A percentile compares a stretch with the other conserved stretches of the same genome.
phyloP scores from a whole-genome alignment of 2,888 invertebrate species.

The Sericinus montela region DNA sequence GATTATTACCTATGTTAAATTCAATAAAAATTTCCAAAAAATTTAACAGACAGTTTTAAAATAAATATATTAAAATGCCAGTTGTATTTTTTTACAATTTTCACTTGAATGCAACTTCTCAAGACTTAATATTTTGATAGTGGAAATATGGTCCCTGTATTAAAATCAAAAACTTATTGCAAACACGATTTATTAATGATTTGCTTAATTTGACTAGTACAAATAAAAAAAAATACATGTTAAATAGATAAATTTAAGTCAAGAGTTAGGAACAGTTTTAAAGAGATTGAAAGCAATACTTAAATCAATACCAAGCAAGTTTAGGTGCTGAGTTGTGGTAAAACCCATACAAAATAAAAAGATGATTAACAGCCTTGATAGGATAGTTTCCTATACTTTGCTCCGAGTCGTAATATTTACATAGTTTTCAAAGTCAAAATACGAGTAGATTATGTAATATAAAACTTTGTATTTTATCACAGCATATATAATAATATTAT shows the following conservation, averaged over 20 bases:
- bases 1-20: neutral
- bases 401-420: too few relatives aligned
- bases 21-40: slow-evolving; percentile 18
- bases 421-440: too few relatives aligned
- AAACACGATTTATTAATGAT: neutral
- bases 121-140: slow-evolving; percentile 12
- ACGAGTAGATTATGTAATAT: neutral
- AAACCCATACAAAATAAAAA: too few relatives aligned
- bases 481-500: slow-evolving; percentile 1
- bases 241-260: too few relatives aligned
- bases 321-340: too few relatives aligned
- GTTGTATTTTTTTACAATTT: neutral
- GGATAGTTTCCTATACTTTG: too few relatives aligned
- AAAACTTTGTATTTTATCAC: slow-evolving; percentile 5
- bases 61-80: neutral
- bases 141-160: slow-evolving; percentile 23
- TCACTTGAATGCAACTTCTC: slow-evolving; percentile 1
- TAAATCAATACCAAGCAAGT: too few relatives aligned
- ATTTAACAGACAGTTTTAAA: slow-evolving; percentile 20
- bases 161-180: slow-evolving; percentile 17
- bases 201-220: slow-evolving; percentile 15
- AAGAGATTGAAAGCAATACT: too few relatives aligned
- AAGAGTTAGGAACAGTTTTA: too few relatives aligned
- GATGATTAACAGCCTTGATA: too few relatives aligned
- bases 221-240: neutral